Conservation (phyloP, 2,797 vertebrate genomes). For the Syngnathus rostellatus region DNA sequence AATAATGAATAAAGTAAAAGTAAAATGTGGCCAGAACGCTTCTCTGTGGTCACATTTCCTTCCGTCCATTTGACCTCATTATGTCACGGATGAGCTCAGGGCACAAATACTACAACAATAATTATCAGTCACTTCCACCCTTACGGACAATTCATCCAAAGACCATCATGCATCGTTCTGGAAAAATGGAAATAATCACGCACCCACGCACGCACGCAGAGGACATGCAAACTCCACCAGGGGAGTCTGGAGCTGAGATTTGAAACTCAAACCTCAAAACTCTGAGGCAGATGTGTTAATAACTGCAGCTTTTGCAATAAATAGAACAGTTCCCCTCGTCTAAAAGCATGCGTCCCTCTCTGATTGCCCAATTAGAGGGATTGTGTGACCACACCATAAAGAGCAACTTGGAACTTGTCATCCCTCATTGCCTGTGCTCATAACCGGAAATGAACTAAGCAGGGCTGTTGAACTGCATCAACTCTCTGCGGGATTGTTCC, state of each 20-base stretch:
- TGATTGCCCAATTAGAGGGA: constrained; percentile 43
- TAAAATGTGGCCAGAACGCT: no score
- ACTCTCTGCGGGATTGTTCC: constrained; percentile 47
- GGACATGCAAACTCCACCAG: not conserved
- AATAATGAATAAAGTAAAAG: no score
- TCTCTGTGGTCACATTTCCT: no score
- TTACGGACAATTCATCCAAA: not conserved
- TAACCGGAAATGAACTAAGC: constrained; percentile 68
- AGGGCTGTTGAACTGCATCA: constrained; percentile 44
- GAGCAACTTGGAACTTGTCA: constrained; percentile 51
- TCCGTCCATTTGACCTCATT: no score
- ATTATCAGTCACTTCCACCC: not conserved
- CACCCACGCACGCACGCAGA: not conserved
- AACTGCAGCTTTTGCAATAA: constrained; percentile 1
- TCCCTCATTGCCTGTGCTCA: constrained; percentile 58
- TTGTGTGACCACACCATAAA: constrained; percentile 42
- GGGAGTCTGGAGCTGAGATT: not conserved
- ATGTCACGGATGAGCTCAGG: not conserved
- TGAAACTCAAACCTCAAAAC: not conserved
- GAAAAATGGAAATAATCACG: no score
- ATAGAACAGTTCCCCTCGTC: not conserved
- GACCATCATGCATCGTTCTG: not conserved
- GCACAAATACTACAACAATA: not conserved
- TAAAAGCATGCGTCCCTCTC: constrained; percentile 3
- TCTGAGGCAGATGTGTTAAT: not conserved